Base-by-base conservation (phyloP, 53 echinoderm and acorn worm species). In the Zoroaster sp. region DNA sequence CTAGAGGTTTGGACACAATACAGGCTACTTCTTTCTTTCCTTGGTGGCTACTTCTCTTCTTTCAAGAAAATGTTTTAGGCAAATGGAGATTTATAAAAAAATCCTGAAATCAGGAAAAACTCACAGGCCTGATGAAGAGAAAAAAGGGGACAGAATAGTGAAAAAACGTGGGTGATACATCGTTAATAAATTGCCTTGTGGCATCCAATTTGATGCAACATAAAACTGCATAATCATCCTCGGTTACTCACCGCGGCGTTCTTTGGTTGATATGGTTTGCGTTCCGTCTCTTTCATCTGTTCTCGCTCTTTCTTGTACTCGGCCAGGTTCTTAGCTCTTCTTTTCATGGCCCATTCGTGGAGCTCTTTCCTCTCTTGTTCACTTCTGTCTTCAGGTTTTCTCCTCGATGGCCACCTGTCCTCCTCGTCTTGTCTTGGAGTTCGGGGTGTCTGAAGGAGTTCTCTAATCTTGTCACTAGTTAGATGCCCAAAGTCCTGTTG, bases 281-380 rank as follows among this genome's bases (percentile, higher is more conserved):
- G 90, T 47, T 96, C 96, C 15, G 40, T 74, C 87, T 92, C 94
- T 5, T 77, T 90, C 86, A 78, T 69, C 39, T 83, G 90, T 51
- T 77, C 90, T 12, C 94, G 80, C 69, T 88, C 83, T 71, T 82
- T 96, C 88, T 90, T 92, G 46, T 96, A 94, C 1, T 96, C 94
- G 0, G 33, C 92, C 38, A 94, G 52, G 35, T 83, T 74, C 90
- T 94, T 77, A 0, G 76, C 73, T 53, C 86, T 59, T 73, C 63
- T 92, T 65, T 73, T 90, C 9, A 69, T 72, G 69, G 88, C 92
- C 96, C 96, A 96, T 25, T 96, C 93, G 15, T 65, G 78, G 49
- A 95, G 87, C 46, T 88, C 87, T 86, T 90, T 68, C 41, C 92
- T 72, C 74, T 96, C 92, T 67, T 90, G 65, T 17, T 81, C 53